Conservation (phyloP, 2,888 invertebrate species). For the Orchesella flavescens region DNA sequence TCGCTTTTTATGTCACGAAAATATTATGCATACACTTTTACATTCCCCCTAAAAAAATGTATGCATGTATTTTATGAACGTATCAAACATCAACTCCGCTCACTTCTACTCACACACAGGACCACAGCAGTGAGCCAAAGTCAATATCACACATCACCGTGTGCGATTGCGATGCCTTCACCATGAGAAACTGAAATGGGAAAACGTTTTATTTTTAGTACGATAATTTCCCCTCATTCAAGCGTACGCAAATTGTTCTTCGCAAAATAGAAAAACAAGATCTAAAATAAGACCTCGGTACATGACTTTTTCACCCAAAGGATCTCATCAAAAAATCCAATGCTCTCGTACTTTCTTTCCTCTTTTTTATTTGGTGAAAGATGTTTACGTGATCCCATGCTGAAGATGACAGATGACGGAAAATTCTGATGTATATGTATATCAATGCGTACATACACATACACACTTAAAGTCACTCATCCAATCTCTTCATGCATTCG, state of each 20-base stretch:
- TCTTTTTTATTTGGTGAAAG: neutral
- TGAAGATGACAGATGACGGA: slow-evolving; percentile 38
- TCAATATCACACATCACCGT: neutral
- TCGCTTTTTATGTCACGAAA: too few species aligned
- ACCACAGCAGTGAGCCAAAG: neutral
- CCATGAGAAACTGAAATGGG: slow-evolving; percentile 1
- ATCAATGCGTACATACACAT: too few species aligned
- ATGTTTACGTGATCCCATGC: slow-evolving; percentile 8
- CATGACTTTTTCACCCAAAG: slow-evolving; percentile 34
- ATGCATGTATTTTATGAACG: too few species aligned
- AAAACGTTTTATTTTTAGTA: slow-evolving; percentile 56
- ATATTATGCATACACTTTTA: too few species aligned
- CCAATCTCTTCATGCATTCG: neutral
- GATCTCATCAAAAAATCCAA: slow-evolving; percentile 4
- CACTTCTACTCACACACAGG: too few species aligned
- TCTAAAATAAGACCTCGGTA: slow-evolving; percentile 7
- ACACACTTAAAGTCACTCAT: neutral
- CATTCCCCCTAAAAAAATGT: neutral
- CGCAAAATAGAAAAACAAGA: slow-evolving; percentile 24
- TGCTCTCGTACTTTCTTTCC: slow-evolving; percentile 24
- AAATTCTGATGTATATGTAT: slow-evolving; percentile 11
- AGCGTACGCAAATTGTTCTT: slow-evolving; percentile 59
- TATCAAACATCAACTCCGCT: neutral
- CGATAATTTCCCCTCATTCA: slow-evolving; percentile 63
- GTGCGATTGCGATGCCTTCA: neutral